phyloP scores from a whole-genome alignment of 2,797 vertebrate species.

The Dallia pectoralis region DNA sequence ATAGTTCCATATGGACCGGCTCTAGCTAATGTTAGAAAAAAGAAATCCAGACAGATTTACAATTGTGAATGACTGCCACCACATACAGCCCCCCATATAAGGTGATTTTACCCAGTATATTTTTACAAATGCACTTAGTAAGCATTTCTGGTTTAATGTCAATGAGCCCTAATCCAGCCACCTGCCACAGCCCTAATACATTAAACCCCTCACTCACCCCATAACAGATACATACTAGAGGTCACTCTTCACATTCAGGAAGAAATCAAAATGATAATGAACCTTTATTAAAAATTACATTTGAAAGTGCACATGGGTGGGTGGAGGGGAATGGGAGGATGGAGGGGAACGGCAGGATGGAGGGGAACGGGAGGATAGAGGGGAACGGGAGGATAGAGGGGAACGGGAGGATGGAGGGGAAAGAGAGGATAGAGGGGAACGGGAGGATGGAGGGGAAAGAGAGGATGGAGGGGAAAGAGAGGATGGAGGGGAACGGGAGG shows the following conservation, averaged over 20 bases:
- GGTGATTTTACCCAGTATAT: constrained; percentile 11
- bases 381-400: neutral
- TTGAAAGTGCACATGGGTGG: constrained; percentile 67
- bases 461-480: neutral
- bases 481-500: neutral
- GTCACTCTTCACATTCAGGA: constrained; percentile 66
- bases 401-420: constrained; percentile 23
- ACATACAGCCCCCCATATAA: neutral
- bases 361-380: neutral
- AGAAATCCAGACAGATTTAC: neutral
- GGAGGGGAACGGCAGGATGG: constrained; percentile 47
- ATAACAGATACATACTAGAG: constrained; percentile 65
- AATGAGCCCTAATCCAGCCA: constrained; percentile 38
- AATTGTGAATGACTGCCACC: constrained; percentile 20
- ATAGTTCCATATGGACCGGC: neutral
- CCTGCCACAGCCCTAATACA: constrained; percentile 33
- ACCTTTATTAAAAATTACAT: constrained; percentile 74
- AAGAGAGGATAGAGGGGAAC: constrained; percentile 39
- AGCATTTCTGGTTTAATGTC: constrained; percentile 33
- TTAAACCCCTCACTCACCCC: constrained; percentile 29
- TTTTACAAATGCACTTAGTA: constrained; percentile 26
- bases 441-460: neutral
- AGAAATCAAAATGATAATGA: constrained; percentile 78
- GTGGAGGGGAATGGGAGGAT: constrained; percentile 42
- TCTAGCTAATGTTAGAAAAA: neutral